Evolutionary conservation across 2,113 vertebrate genomes (phyloP).

Genomic region (Mesembrinibis cayennensis): DNA sequence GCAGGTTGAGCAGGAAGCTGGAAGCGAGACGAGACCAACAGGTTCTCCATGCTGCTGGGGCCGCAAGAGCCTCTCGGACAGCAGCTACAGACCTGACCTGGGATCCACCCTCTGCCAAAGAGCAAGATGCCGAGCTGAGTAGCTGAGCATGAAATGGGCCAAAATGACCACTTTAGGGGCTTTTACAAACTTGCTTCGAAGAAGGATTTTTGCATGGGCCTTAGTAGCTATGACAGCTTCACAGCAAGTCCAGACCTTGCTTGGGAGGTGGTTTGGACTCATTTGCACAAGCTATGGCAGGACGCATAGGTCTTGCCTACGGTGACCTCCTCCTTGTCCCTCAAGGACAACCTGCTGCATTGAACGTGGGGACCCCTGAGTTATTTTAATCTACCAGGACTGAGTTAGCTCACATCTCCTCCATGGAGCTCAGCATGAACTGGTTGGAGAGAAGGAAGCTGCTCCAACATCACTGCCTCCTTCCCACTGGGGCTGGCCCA

Average conservation of each 20-base stretch:
- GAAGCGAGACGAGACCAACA: not conserved
- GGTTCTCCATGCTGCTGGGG: not conserved
- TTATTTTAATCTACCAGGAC: not conserved
- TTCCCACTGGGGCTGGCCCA: not conserved
- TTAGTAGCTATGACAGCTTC: not conserved
- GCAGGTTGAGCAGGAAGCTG: conserved; percentile 1
- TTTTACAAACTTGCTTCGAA: not conserved
- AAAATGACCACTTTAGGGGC: not conserved
- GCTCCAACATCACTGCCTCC: not conserved
- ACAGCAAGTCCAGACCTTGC: not conserved
- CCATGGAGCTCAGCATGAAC: not conserved
- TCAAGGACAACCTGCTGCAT: not conserved
- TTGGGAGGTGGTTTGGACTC: not conserved
- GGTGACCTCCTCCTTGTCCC: not conserved
- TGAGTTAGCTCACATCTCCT: not conserved
- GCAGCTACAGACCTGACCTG: not conserved
- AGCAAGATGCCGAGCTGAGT: not conserved
- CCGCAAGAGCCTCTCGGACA: not conserved
- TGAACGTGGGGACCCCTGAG: rapidly evolving
- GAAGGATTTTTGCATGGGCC: not conserved
- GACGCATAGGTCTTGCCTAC: not conserved
- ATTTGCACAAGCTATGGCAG: not conserved
- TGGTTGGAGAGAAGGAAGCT: not conserved
- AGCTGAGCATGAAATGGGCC: not conserved
- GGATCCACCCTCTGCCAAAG: not conserved